A percentile compares a stretch with the other conserved stretches of the same genome.
phyloP scores from a whole-genome alignment of 2,888 invertebrate genomes.

The Selenia dentaria region DNA sequence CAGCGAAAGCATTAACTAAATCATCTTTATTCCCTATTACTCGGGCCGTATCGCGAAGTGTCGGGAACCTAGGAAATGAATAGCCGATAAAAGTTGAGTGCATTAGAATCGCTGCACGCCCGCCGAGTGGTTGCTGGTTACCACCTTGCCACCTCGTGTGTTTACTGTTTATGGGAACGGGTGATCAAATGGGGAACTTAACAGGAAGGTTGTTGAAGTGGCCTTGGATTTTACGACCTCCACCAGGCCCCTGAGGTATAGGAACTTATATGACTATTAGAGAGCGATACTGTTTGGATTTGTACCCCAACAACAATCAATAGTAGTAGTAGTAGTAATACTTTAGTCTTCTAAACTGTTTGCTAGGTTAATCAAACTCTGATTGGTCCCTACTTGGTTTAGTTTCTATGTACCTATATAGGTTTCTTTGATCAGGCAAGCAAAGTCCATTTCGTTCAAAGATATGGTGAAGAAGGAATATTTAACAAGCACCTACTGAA shows the following conservation, averaged over 20 bases:
- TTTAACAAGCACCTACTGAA: no score
- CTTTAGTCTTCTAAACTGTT: no score
- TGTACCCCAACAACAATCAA: no score
- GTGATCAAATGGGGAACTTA: slow-evolving; percentile 11
- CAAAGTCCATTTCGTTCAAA: no score
- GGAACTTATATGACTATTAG: no score
- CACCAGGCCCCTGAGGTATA: background rate
- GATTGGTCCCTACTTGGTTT: no score
- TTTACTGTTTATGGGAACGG: slow-evolving; percentile 26
- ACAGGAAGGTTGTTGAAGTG: background rate
- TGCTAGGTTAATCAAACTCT: no score
- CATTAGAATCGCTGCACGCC: slow-evolving; percentile 50
- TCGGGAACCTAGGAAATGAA: slow-evolving; percentile 27
- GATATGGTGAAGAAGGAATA: no score
- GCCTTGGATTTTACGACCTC: background rate
- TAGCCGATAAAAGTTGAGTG: slow-evolving; percentile 55
- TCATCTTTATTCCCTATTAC: slow-evolving; percentile 35
- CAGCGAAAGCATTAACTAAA: slow-evolving; percentile 26
- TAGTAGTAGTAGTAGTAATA: no score
- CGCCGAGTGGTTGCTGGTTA: slow-evolving; percentile 25
- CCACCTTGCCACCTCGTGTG: slow-evolving; percentile 27
- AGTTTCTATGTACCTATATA: no score
- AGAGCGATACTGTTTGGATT: no score
- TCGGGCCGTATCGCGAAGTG: slow-evolving; percentile 16
- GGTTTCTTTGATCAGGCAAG: no score